Conservation (phyloP, 2,888 invertebrate genomes). For the Chorisops tibialis region DNA sequence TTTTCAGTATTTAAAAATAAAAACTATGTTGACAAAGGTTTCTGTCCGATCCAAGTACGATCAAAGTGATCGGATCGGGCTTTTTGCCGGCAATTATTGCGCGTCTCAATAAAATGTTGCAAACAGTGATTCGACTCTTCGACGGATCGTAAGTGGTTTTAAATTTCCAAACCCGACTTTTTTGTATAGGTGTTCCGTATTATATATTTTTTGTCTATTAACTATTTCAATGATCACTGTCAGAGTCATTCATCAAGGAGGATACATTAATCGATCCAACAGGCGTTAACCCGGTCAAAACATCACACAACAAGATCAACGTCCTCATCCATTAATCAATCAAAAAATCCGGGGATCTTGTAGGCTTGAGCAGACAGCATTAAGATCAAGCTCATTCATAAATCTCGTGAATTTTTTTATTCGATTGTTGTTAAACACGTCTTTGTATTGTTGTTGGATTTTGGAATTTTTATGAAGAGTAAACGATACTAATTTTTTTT, state of each 20-base stretch:
- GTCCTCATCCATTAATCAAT: conserved; percentile 27
- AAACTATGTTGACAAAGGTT: no score
- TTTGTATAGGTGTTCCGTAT: neutral
- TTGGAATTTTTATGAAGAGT: no score
- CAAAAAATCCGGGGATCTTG: neutral
- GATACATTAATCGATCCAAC: conserved; percentile 20
- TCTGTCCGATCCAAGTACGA: no score
- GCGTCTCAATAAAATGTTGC: no score
- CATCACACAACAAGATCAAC: conserved; percentile 26
- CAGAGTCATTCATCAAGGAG: conserved; percentile 18
- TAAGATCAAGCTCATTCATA: conserved; percentile 15
- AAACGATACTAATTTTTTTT: no score
- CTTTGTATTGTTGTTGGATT: no score
- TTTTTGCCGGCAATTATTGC: no score
- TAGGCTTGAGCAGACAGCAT: neutral
- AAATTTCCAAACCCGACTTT: neutral
- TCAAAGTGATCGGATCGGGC: no score
- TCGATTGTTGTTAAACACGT: neutral
- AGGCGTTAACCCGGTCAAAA: conserved; percentile 26
- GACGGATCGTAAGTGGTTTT: no score
- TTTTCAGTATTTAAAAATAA: no score
- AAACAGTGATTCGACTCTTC: no score
- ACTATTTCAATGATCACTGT: conserved; percentile 14
- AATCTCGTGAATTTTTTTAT: neutral
- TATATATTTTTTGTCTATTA: neutral